Conservation (phyloP, 2,888 invertebrate species). For the Branchipolynoe longqiensis region DNA sequence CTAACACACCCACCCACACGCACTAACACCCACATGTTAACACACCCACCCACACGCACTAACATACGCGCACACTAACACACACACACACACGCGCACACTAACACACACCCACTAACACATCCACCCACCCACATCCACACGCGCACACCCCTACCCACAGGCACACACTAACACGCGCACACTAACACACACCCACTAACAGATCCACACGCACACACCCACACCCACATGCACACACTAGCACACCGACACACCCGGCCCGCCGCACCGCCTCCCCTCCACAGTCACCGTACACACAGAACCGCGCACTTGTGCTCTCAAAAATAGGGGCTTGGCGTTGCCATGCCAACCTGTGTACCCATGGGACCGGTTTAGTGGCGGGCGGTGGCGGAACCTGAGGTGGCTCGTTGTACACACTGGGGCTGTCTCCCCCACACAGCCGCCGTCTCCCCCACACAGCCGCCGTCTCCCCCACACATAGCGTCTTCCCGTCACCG, state of each 20-base stretch:
- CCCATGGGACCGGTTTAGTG: slow-evolving; percentile 51
- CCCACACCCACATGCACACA: too few species aligned
- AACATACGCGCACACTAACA: too few species aligned
- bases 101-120: too few species aligned
- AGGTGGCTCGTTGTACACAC: slow-evolving; percentile 10
- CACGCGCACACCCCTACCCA: too few species aligned
- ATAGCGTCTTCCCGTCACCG: background rate
- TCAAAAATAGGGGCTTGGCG: slow-evolving; percentile 54
- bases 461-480: background rate
- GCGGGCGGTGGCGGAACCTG: slow-evolving; percentile 3
- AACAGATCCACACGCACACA: too few species aligned
- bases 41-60: too few species aligned
- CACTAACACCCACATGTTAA: too few species aligned
- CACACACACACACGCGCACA: too few species aligned
- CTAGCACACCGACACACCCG: background rate
- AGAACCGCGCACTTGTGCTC: background rate
- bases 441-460: background rate
- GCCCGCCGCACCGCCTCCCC: background rate
- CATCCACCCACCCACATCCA: too few species aligned
- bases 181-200: too few species aligned
- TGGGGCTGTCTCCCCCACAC: slow-evolving; percentile 1
- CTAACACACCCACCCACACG: too few species aligned
- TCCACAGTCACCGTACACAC: background rate
- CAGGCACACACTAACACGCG: too few species aligned
- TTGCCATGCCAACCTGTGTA: slow-evolving; percentile 50